A percentile compares a stretch with the other conserved stretches of the same genome.
Evolutionary conservation across 2,888 invertebrate genomes (phyloP).

Genomic region (Idaea biselata): DNA sequence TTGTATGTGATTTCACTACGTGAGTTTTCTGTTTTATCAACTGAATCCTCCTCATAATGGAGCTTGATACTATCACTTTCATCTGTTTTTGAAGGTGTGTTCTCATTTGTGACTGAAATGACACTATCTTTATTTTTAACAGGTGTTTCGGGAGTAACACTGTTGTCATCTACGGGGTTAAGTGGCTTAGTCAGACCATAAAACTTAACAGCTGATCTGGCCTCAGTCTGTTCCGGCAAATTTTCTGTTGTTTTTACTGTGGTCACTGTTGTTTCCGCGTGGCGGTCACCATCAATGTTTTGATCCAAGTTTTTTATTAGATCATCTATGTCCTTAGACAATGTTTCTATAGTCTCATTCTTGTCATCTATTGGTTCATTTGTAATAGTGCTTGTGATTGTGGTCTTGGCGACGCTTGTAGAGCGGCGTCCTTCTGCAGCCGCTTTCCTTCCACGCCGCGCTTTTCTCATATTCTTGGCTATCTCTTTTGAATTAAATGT

Average conservation of each 20-base stretch:
- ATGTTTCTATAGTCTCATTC: constrained; percentile 66
- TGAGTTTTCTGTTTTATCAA: constrained; percentile 57
- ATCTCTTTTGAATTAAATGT: constrained; percentile 76
- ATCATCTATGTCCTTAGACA: constrained; percentile 73
- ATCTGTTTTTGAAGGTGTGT: constrained; percentile 66
- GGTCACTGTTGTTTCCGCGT: constrained; percentile 27
- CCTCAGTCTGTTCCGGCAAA: constrained; percentile 48
- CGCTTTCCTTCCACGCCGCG: constrained; percentile 69
- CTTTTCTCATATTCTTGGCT: constrained; percentile 73
- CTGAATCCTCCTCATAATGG: constrained; percentile 69
- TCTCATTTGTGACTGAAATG: constrained; percentile 50
- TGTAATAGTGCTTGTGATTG: constrained; percentile 41
- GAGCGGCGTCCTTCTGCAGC: constrained; percentile 49
- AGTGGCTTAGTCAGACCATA: constrained; percentile 63
- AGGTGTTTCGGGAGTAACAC: constrained; percentile 57
- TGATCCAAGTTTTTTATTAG: constrained; percentile 71
- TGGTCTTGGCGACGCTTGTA: constrained; percentile 31
- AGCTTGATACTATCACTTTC: constrained; percentile 72
- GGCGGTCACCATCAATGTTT: constrained; percentile 63
- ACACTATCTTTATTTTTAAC: constrained; percentile 59
- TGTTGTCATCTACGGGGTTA: constrained; percentile 57
- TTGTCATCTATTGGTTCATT: constrained; percentile 57
- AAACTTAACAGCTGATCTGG: constrained; percentile 61
- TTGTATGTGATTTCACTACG: constrained; percentile 64
- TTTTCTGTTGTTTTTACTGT: constrained; percentile 20